Evolutionary conservation across 2,888 invertebrate genomes (phyloP).

Genomic region (Polyommatus iphigenia): DNA sequence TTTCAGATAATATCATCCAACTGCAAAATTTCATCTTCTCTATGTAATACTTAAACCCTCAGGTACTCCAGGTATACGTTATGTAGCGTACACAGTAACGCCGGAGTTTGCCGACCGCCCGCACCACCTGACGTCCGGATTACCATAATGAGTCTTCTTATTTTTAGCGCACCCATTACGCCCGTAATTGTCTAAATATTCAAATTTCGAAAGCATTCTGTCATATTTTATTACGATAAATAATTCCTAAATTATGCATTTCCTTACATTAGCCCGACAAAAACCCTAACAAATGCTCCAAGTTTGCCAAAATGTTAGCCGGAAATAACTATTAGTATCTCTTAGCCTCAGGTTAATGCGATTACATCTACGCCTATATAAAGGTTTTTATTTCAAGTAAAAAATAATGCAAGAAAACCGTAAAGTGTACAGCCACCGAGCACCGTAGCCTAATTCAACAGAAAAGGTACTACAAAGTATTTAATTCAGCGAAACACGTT

Average conservation of each 20-base stretch:
- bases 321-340: background rate
- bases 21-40: background rate
- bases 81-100: background rate
- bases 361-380: background rate
- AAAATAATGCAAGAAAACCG: background rate
- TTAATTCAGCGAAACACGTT: background rate
- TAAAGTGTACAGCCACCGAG: background rate
- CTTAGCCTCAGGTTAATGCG: background rate
- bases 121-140: constrained; percentile 23
- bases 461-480: constrained; percentile 2
- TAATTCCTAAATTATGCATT: background rate
- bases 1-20: background rate
- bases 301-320: background rate
- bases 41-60: background rate
- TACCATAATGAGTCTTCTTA: constrained; percentile 27
- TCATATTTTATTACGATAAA: constrained; percentile 21
- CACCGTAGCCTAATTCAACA: constrained; percentile 2
- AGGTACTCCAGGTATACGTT: background rate
- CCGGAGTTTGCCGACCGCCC: background rate
- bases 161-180: constrained; percentile 24
- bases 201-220: constrained; percentile 10
- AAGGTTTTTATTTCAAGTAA: background rate
- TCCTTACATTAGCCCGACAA: background rate
- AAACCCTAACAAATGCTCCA: background rate
- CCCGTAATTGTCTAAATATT: constrained; percentile 24